Evolutionary conservation across 2,888 invertebrate genomes (phyloP).

Genomic region (Ypsolopha scabrella): DNA sequence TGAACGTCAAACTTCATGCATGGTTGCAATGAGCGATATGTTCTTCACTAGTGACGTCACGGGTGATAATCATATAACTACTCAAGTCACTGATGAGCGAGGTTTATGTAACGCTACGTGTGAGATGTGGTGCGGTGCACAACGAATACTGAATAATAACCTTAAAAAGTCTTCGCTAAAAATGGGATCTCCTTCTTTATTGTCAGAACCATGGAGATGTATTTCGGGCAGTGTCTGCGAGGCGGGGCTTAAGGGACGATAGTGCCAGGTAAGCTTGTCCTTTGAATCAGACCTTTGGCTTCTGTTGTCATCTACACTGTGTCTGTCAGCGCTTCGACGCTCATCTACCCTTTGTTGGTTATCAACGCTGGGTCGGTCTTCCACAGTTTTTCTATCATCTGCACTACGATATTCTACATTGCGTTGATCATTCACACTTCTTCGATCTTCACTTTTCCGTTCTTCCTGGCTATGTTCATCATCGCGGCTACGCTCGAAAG

Average conservation of each 20-base stretch:
- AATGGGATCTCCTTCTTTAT: conserved; percentile 33
- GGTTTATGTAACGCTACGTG: conserved; percentile 29
- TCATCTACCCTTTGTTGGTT: conserved; percentile 13
- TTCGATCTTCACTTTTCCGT: not conserved
- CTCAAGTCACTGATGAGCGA: conserved; percentile 37
- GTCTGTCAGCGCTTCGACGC: conserved; percentile 16
- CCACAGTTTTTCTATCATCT: too few species aligned
- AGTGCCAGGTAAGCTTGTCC: conserved; percentile 58
- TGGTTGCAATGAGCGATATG: conserved; percentile 23
- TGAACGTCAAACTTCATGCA: conserved; percentile 31
- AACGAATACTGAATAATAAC: conserved; percentile 51
- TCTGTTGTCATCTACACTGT: not conserved
- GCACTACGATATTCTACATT: too few species aligned
- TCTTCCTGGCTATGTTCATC: not conserved
- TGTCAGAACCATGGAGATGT: conserved; percentile 68
- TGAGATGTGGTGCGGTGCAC: conserved; percentile 21
- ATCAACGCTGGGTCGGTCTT: too few species aligned
- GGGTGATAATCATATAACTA: conserved; percentile 19
- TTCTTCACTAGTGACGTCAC: conserved; percentile 10
- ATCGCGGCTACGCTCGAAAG: conserved; percentile 27
- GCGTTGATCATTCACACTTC: not conserved
- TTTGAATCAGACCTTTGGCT: conserved; percentile 25
- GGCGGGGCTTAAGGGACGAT: conserved; percentile 50
- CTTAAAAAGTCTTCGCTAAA: conserved; percentile 64
- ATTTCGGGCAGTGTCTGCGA: conserved; percentile 49